Evolutionary conservation across 2,113 vertebrate species (phyloP).

Genomic region (Carollia perspicillata): DNA sequence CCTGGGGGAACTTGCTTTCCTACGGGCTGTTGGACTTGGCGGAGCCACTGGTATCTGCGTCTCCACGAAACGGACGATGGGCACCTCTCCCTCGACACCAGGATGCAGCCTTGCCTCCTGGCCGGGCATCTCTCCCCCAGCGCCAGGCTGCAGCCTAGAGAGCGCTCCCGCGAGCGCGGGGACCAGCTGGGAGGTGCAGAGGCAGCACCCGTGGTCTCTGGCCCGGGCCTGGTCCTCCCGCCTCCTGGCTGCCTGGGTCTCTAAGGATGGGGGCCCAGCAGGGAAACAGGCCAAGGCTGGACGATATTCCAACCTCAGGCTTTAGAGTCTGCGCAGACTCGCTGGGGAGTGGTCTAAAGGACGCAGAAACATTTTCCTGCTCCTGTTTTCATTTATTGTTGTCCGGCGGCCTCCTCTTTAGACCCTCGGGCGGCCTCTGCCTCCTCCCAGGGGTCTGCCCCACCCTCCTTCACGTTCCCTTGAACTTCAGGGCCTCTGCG

Average conservation of each 20-base stretch:
- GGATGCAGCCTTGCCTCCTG: slow-evolving; percentile 22
- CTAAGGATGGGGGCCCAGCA: neutral
- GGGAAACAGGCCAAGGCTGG: neutral
- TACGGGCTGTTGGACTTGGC: slow-evolving; percentile 27
- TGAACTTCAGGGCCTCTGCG: neutral
- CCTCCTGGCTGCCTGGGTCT: neutral
- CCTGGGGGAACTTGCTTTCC: neutral
- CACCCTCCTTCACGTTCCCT: neutral
- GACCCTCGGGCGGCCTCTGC: neutral
- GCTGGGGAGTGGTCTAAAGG: neutral
- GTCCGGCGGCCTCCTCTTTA: neutral
- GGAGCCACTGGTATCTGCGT: neutral
- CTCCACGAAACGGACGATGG: slow-evolving; percentile 31
- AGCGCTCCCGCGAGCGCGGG: rapidly evolving
- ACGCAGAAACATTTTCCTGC: neutral
- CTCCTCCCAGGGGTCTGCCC: neutral
- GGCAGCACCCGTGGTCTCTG: neutral
- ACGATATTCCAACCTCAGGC: neutral
- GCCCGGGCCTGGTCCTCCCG: neutral
- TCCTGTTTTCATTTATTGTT: neutral
- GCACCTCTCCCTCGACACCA: neutral
- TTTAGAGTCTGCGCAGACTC: neutral
- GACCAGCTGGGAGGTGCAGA: neutral
- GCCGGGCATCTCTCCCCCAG: neutral
- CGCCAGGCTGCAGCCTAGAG: slow-evolving; percentile 16